Evolutionary conservation across 1,140 invertebrate genomes (phyloP), one percentile per base, ranked within the genome.

Genomic region (Phocides pigmalion): DNA sequence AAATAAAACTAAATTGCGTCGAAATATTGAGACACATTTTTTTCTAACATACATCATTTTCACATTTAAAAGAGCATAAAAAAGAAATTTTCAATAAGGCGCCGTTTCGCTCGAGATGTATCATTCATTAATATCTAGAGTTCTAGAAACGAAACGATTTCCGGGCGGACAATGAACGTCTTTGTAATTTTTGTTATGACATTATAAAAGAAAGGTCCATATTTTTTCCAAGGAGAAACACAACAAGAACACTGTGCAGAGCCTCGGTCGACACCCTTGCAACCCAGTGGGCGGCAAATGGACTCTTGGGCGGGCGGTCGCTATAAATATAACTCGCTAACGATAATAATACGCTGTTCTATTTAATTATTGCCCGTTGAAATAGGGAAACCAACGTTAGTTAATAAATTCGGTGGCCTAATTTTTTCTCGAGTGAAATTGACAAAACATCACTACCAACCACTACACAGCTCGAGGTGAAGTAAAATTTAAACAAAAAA

Each of bases 281-380:
- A 66, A 63, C 70, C 72, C 74, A 74, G 77, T 82, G 76, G 79
- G 81, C 76, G 81, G 83, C 65, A 84, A 88, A 88, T 79, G 73
- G 70, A 77, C 76, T 81, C 73, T 76, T 76, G 61, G 73, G 71
- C 65, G 72, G 70, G 68, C 46, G 62, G 37, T 39, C 53, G 41
- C 69, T 84, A 82, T 83, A 84, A 83, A 84, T 82, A 84, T 56
- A 75, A 79, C 66, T 69, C 72, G 74, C 75, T 72, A 76, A 78
- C 70, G 75, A 78, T 78, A 76, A 81, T 80, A 82, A 82, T 78
- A 79, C 74, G 72, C 70, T 73, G 77, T 63, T 74, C 78, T 62
- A 79, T 79, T 82, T 86, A 86, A 86, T 86, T 75, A 81, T 77
- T 72, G 72, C 54, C 68, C 64, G 76, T 66, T 81, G 72, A 81